Base-by-base conservation (phyloP, 2,888 invertebrate genomes). In the Papilio elwesi region DNA sequence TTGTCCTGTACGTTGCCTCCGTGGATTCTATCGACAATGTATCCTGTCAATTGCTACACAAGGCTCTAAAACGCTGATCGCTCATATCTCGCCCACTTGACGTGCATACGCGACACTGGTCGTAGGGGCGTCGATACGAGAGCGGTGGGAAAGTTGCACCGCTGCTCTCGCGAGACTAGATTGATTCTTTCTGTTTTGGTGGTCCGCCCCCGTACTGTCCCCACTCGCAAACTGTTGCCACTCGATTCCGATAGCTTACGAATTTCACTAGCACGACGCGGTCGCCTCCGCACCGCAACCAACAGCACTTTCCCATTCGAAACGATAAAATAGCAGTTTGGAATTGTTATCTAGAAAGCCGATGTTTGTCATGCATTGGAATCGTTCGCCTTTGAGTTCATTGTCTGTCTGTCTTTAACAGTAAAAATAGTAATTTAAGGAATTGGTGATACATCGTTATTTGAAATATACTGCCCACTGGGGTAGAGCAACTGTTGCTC, bases 71-170 rank as follows among this genome's bases (percentile, higher is more conserved):
- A 26, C 49, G 49, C 43, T 71, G 12, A 13, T 57, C 15, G 51
- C 49, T 68, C 6, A 43, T 15, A n/a, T 43, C 57, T 67, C 53
- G 72, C 71, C 68, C 69, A 78, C 78, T 76, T 38, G 6, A 10
- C 79, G 83, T 83, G 81, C 82, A 82, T 80, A 80, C 52, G 80
- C 74, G 74, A 78, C 84, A 82, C 84, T 82, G 82, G 84, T 83
- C 80, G 80, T 75, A 75, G 79, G 76, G 59, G 43, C 78, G 83
- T 81, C 84, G 85, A 86, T 87, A 88, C 85, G 84, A 88, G 87
- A 88, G 84, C 86, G 83, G 75, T 85, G 90, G 85, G 92, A 92
- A 92, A 92, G 92, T 92, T 89, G 90, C 83, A 79, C 79, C 78
- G 86, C 85, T 87, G 86, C 90, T 92, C 92, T 91, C 88, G 43